phyloP scores from a whole-genome alignment of 2,113 vertebrate species.

The Archocentrus centrarchus region DNA sequence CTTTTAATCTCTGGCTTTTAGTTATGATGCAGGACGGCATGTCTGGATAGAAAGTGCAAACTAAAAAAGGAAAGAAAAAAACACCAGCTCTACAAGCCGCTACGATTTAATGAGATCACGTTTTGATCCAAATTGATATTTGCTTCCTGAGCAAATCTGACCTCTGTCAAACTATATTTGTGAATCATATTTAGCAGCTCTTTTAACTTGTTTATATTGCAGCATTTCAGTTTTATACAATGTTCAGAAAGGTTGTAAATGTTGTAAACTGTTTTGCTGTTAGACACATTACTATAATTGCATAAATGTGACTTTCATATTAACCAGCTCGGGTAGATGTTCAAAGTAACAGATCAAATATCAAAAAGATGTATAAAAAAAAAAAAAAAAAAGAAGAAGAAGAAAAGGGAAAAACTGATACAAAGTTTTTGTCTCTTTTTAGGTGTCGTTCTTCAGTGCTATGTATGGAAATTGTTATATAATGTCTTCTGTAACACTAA shows the following conservation, averaged over 20 bases:
- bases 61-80: constrained; percentile 36
- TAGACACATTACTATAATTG: constrained; percentile 6
- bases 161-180: constrained; percentile 48
- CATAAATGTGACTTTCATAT: background rate
- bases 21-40: constrained; percentile 53
- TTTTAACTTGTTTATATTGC: constrained; percentile 27
- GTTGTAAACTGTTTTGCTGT: background rate
- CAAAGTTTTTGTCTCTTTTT: no score
- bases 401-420: no score
- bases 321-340: background rate
- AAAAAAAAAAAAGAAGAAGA: background rate
- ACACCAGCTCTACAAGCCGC: constrained; percentile 15
- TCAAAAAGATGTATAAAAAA: background rate
- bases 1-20: constrained; percentile 53
- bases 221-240: background rate
- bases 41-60: constrained; percentile 35
- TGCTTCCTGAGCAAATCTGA: constrained; percentile 39
- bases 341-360: background rate
- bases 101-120: constrained; percentile 41
- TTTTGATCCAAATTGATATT: constrained; percentile 49
- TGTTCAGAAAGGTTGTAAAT: constrained; percentile 14
- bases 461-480: background rate
- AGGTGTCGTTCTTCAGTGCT: background rate
- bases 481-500: background rate
- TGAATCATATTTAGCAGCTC: constrained; percentile 15